Evolutionary conservation across 2,888 invertebrate genomes (phyloP).

Genomic region (Rhimphoctona megacephalus): DNA sequence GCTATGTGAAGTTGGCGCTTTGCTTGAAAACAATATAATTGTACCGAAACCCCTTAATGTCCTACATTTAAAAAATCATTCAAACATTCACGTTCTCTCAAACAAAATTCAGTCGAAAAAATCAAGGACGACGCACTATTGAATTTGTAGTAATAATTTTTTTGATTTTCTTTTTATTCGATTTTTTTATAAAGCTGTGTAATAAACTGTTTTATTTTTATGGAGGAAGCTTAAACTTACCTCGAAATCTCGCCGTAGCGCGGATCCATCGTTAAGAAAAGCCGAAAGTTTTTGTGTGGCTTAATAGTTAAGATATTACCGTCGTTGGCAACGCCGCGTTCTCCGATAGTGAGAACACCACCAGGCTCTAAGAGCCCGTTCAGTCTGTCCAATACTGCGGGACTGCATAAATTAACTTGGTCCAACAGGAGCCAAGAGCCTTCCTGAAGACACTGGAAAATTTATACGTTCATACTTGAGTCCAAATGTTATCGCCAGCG

Average conservation of each 20-base stretch:
- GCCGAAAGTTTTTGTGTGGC: slow-evolving; percentile 96
- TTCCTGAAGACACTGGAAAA: slow-evolving; percentile 89
- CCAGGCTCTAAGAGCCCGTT: slow-evolving; percentile 98
- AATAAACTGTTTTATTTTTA: neutral
- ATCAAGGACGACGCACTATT: neutral
- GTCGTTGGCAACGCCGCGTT: slow-evolving; percentile 92
- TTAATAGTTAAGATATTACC: slow-evolving; percentile 90
- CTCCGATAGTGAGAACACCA: slow-evolving; percentile 95
- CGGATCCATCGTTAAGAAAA: slow-evolving; percentile 98
- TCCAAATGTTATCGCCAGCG: slow-evolving; percentile 49
- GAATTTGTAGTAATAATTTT: neutral
- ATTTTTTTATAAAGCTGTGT: neutral
- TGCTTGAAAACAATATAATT: too few species aligned
- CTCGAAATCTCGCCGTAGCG: slow-evolving; percentile 97
- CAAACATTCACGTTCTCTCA: neutral
- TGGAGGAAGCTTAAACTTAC: slow-evolving; percentile 80
- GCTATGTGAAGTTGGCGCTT: too few species aligned
- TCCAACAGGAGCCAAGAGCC: slow-evolving; percentile 95
- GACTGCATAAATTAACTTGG: slow-evolving; percentile 97
- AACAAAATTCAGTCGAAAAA: neutral
- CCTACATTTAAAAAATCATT: neutral
- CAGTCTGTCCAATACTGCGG: slow-evolving; percentile 98
- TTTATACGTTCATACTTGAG: slow-evolving; percentile 49
- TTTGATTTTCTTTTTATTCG: too few species aligned
- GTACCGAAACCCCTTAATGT: too few species aligned